phyloP scores from a whole-genome alignment of 2,113 vertebrate species.

The Catharus bicknelli region DNA sequence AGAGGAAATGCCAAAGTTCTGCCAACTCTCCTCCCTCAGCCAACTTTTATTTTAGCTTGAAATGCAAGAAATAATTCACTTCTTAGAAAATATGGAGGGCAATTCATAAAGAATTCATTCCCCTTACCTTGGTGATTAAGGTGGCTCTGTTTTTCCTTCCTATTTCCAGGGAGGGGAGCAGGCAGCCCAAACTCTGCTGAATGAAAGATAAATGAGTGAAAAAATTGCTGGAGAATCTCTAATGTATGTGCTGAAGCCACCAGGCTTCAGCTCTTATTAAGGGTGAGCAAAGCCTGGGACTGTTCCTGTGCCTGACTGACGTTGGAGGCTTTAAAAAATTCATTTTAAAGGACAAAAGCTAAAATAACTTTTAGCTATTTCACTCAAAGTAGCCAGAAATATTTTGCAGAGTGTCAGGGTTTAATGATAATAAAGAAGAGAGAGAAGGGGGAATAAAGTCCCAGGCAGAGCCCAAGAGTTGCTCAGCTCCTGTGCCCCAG shows the following conservation, averaged over 20 bases:
- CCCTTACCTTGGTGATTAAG: not conserved
- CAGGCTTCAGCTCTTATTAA: not conserved
- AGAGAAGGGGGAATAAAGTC: not conserved
- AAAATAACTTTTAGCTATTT: not conserved
- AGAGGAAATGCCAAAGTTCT: not conserved
- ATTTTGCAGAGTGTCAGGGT: not conserved
- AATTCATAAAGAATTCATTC: slow-evolving; percentile 20
- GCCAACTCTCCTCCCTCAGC: not conserved
- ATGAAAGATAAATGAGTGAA: slow-evolving; percentile 43
- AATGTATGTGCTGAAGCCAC: not conserved
- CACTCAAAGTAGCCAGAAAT: not conserved
- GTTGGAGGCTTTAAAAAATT: not conserved
- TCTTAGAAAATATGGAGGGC: not conserved
- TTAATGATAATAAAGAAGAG: not conserved
- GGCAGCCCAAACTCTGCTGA: not conserved
- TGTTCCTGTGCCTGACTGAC: not conserved
- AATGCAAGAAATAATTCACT: slow-evolving; percentile 34
- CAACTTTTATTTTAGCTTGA: slow-evolving; percentile 23
- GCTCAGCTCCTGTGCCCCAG: not conserved
- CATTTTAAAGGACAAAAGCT: not conserved
- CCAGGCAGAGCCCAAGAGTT: no score
- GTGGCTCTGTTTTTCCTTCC: not conserved
- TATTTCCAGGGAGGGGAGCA: not conserved
- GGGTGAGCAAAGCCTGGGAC: not conserved
- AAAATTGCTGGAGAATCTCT: slow-evolving; percentile 4